Evolutionary conservation across 2,888 invertebrate genomes (phyloP).

Genomic region (Gastracanthus pulcherrimus): DNA sequence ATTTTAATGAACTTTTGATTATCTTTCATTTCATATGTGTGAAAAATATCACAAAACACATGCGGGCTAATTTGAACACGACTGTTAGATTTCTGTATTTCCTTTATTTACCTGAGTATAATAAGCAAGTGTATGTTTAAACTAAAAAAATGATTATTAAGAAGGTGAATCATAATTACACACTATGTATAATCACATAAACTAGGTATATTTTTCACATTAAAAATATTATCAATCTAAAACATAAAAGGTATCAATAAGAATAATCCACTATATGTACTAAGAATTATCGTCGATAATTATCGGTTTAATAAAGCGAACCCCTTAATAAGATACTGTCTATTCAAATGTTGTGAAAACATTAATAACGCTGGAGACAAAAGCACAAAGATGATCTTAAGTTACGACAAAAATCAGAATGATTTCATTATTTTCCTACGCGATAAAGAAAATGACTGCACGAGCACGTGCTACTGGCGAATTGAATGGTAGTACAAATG

Average conservation of each 20-base stretch:
- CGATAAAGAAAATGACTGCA: constrained; percentile 40
- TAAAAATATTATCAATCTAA: too few relatives aligned
- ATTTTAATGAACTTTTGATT: background rate
- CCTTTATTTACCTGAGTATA: too few relatives aligned
- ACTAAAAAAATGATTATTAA: too few relatives aligned
- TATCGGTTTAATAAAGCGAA: background rate
- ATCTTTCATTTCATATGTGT: background rate
- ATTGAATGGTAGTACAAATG: constrained; percentile 40
- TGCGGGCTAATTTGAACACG: background rate
- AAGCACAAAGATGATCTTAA: background rate
- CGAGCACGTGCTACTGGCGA: constrained; percentile 32
- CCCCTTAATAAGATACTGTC: background rate
- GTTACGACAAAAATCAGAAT: background rate
- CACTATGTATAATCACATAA: background rate
- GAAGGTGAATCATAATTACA: background rate
- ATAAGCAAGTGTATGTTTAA: too few relatives aligned
- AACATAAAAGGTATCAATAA: too few relatives aligned
- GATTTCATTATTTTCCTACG: constrained; percentile 46
- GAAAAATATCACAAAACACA: background rate
- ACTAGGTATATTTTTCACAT: background rate
- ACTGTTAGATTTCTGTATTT: too few relatives aligned
- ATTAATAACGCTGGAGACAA: background rate
- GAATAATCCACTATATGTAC: too few relatives aligned
- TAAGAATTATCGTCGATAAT: too few relatives aligned
- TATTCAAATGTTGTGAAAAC: background rate